Evolutionary conservation across 2,888 invertebrate genomes (phyloP), one percentile per base, ranked within the genome.

Genomic region (Stomorhina lunata): DNA sequence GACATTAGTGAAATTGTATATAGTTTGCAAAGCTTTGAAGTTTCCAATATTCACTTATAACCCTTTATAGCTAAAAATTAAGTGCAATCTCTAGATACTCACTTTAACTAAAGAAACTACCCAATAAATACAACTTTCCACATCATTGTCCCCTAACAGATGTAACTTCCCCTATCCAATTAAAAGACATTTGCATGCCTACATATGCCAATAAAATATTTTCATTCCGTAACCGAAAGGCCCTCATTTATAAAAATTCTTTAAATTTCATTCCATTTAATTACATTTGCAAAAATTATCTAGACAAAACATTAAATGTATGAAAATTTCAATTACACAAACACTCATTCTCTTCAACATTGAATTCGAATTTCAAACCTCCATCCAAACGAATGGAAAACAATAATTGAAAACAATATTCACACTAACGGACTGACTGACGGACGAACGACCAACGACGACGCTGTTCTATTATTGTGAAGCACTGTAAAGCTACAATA

Each of bases 201-300:
- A n/a, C 1, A 17, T 29, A 48, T 22, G 22, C 15, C 57, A 48
- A 12, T 15, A 43, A 37, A 9, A 37, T 40, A 15, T 40, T 73
- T 63, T 6, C 17, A 75, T 32, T n/a, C 9, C 1, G 27, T 22
- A 40, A 20, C 15, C 22, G n/a, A 12, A 6, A 25, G 61, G 10
- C 53, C 57, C 43, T 37, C 72, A 63, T 12, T 69, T 55, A 45
- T 37, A 59, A 59, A 59, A 69, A 79, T 75, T 79, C 66, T 65
- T 79, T 71, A 66, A 79, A 82, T 75, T 79, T 59, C 71, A 78
- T 75, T 66, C 10, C 53, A 79, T 82, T 82, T 79, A 82, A 82
- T 82, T 82, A 76, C 73, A 69, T 55, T 75, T 53, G 69, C 73
- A 79, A 79, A 79, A 72, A 57, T 65, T 48, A 48, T 66, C 37